Evolutionary conservation across 2,797 vertebrate genomes (phyloP).

Genomic region (Esox lucius): DNA sequence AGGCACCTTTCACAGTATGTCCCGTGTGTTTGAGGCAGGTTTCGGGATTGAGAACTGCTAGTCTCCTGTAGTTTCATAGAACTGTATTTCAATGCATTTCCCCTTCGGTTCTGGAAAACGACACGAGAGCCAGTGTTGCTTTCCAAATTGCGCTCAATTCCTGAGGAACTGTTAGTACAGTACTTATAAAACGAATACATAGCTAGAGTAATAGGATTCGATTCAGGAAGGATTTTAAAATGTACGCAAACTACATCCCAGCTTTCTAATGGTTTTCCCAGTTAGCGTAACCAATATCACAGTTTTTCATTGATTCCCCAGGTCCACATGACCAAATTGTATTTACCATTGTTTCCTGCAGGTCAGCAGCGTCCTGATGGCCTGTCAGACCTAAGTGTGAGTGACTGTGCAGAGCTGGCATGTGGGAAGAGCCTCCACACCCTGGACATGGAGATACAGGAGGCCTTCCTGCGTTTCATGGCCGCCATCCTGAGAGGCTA

Average conservation of each 20-base stretch:
- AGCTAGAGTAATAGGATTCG: not conserved
- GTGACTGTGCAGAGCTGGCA: slow-evolving; percentile 80
- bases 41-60: no score
- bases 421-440: slow-evolving; percentile 77
- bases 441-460: slow-evolving; percentile 90
- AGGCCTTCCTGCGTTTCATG: slow-evolving; percentile 90
- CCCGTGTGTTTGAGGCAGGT: not conserved
- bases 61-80: no score
- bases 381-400: slow-evolving; percentile 87
- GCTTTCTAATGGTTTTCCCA: not conserved
- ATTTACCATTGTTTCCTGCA: slow-evolving; percentile 31
- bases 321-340: not conserved
- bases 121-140: not conserved
- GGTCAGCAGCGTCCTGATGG: slow-evolving; percentile 89
- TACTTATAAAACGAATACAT: not conserved
- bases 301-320: not conserved
- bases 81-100: not conserved
- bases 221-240: not conserved
- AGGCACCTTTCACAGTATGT: not conserved
- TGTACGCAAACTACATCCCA: not conserved
- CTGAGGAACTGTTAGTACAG: not conserved
- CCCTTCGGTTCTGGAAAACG: not conserved
- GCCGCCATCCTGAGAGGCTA: slow-evolving; percentile 90
- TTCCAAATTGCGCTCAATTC: not conserved
- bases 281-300: not conserved